phyloP scores from a whole-genome alignment of 2,113 vertebrate species.

The Neofelis nebulosa region DNA sequence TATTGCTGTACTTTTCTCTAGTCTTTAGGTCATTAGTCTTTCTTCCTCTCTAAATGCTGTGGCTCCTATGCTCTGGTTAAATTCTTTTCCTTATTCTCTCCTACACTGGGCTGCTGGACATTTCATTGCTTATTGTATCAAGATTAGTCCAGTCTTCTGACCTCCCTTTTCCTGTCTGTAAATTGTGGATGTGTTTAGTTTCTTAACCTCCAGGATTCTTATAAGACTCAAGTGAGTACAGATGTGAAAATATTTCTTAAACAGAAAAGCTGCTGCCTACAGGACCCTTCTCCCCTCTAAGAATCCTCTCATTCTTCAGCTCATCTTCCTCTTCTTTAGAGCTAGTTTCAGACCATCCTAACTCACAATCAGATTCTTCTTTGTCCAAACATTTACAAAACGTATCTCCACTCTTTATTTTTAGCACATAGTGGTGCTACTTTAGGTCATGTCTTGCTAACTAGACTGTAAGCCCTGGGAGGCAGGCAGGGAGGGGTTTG shows the following conservation, averaged over 20 bases:
- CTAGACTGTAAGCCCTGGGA: not conserved
- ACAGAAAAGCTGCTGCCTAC: not conserved
- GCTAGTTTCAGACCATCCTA: not conserved
- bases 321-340: slow-evolving; percentile 1
- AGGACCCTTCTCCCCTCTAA: not conserved
- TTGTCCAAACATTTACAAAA: not conserved
- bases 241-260: not conserved
- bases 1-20: not conserved
- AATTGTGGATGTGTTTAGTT: not conserved
- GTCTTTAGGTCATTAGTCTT: not conserved
- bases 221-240: not conserved
- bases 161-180: not conserved
- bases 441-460: not conserved
- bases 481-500: not conserved
- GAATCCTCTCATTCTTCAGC: not conserved
- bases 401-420: not conserved
- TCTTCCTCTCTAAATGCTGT: not conserved
- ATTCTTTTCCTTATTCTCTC: not conserved
- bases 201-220: not conserved
- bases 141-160: not conserved
- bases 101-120: not conserved
- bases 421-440: not conserved
- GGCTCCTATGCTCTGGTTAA: not conserved
- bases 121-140: not conserved
- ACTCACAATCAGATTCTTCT: not conserved